Evolutionary conservation across 2,888 invertebrate species (phyloP).

Genomic region (Drosophila rellima): DNA sequence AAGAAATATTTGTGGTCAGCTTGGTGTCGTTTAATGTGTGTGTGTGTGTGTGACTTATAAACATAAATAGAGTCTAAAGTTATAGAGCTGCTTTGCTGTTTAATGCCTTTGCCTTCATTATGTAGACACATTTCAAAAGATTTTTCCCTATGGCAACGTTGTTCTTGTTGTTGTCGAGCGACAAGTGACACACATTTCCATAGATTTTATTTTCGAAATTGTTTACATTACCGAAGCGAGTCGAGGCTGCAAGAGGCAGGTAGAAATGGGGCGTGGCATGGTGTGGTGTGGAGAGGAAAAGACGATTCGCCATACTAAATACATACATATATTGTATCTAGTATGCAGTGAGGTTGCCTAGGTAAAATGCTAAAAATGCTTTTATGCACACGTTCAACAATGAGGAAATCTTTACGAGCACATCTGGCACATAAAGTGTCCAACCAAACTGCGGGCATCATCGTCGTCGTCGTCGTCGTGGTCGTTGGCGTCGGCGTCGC

Average conservation of each 20-base stretch:
- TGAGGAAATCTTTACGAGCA: conserved; percentile 81
- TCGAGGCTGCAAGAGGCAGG: no score
- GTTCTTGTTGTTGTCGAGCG: conserved; percentile 25
- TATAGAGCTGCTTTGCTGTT: conserved; percentile 33
- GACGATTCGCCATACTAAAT: background rate
- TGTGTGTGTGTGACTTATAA: background rate
- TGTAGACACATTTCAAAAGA: conserved; percentile 30
- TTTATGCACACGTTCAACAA: conserved; percentile 79
- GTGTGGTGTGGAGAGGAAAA: background rate
- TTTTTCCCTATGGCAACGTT: conserved; percentile 32
- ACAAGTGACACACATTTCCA: conserved; percentile 72
- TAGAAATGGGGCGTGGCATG: background rate
- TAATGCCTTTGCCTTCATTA: conserved; percentile 43
- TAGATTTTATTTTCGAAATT: conserved; percentile 67
- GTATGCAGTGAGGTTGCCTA: conserved; percentile 30
- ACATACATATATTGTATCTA: conserved; percentile 8
- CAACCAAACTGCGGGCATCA: conserved; percentile 56
- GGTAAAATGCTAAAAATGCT: conserved; percentile 71
- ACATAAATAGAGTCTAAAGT: conserved; percentile 19
- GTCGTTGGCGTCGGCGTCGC: conserved; percentile 4
- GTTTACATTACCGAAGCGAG: conserved; percentile 37
- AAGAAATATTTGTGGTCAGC: background rate
- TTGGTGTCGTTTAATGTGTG: background rate
- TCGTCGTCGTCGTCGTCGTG: conserved; percentile 14
- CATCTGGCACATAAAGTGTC: conserved; percentile 79